These are phyloP conservation scores for Platorchestia sp. DNA, from an alignment of 1,140 invertebrate genomes.

Conservation along the genomic window DNA sequence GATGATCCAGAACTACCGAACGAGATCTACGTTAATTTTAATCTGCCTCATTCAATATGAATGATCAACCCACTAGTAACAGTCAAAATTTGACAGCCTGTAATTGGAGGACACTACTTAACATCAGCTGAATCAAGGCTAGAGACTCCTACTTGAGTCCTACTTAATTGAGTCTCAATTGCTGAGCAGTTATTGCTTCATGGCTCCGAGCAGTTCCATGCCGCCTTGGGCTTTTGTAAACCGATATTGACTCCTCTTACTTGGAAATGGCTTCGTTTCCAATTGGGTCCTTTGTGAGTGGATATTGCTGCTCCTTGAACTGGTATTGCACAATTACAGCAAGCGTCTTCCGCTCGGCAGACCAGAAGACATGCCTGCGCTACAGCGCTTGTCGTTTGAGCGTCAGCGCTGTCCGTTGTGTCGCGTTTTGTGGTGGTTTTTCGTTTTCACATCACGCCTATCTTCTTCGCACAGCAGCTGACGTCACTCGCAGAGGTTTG, in stretches of 20 bases:
- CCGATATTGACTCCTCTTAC: neutral
- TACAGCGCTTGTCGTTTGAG: neutral
- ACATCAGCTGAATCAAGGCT: neutral
- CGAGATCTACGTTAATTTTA: too few relatives aligned
- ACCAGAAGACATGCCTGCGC: neutral
- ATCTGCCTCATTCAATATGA: too few relatives aligned
- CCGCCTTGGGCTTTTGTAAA: neutral
- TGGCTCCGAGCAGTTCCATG: neutral
- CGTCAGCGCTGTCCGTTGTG: neutral
- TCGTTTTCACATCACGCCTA: too few relatives aligned
- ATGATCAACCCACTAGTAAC: too few relatives aligned
- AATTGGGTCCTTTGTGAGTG: neutral
- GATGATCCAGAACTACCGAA: too few relatives aligned
- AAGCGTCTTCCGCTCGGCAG: neutral
- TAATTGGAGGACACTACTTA: neutral
- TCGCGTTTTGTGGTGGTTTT: neutral
- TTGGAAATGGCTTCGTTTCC: neutral
- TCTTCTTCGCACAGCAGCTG: neutral
- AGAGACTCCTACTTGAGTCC: neutral
- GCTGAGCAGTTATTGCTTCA: neutral
- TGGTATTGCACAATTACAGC: neutral
- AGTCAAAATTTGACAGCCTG: too few relatives aligned
- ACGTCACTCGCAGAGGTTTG: neutral
- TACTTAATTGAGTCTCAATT: neutral
- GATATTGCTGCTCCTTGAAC: neutral